Evolutionary conservation across 2,888 invertebrate genomes (phyloP), one percentile per base, ranked within the genome.

Genomic region (Gymnosoma rotundatum): DNA sequence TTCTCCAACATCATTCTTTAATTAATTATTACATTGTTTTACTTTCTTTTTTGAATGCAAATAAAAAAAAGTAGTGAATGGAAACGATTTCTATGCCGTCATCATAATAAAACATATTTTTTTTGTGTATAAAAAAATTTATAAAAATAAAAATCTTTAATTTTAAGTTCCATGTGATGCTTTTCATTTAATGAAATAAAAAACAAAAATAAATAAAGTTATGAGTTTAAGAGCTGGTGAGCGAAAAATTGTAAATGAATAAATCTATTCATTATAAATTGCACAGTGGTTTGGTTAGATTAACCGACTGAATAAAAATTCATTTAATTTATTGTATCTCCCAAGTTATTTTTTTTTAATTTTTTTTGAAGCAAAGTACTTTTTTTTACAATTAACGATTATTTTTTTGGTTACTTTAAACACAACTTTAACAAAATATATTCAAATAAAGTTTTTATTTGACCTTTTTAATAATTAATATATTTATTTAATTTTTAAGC

Each of bases 21-120:
- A 84, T 84, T 84, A 84, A 84, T 84, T 81, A 78, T 84, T 81
- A 84, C 84, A 84, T 84, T 84, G 81, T 84, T 81, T 81, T 70
- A 78, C 81, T 74, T 84, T 76, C 42, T 74, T 70, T 74, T 52
- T 69, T 76, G 50, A 76, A 79, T 20, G 74, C 45, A 78, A 67
- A 78, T 72, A 58, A 69, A 18, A 20, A 58, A 36, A 48, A 21
- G 63, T 50, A 66, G 36, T 79, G 58, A 79, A 83, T 78, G 32
- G 73, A 69, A 63, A 63, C 45, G 74, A 70, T 69, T 61, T 76
- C 67, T 72, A 25, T 76, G 61, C 73, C 67, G 66, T 61, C 72
- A 66, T 80, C 32, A 78, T 75, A 69, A 81, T 63, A 73, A 76
- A 70, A 83, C 56, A 56, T 75, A 20, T 58, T 14, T 76, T 38